phyloP scores from a whole-genome alignment of 2,888 invertebrate species.

The Pegoplata infirma region DNA sequence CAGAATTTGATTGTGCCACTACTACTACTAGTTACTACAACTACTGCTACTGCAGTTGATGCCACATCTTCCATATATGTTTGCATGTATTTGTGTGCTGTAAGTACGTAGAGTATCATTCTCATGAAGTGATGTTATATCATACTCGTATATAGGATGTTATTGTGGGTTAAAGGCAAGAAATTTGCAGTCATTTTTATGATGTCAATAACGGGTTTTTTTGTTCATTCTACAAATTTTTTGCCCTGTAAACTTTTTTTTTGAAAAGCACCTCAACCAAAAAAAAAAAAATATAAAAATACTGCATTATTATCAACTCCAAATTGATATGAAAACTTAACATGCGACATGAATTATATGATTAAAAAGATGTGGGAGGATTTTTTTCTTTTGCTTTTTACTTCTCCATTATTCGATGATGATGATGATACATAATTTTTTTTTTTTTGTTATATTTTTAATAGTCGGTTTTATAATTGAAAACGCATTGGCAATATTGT shows the following conservation, averaged over 20 bases:
- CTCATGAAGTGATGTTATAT: constrained; percentile 51
- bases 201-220: constrained; percentile 55
- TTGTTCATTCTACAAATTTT: constrained; percentile 14
- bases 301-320: constrained; percentile 62
- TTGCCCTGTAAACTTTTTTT: constrained; percentile 8
- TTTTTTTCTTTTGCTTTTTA: constrained; percentile 3
- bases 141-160: constrained; percentile 52
- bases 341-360: constrained; percentile 60
- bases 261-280: constrained; percentile 19
- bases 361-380: constrained; percentile 51
- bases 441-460: background rate
- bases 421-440: constrained; percentile 15
- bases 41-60: constrained; percentile 26
- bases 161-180: constrained; percentile 62
- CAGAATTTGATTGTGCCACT: constrained; percentile 62
- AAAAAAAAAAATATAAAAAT: constrained; percentile 26
- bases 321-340: constrained; percentile 58
- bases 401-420: background rate
- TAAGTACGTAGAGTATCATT: constrained; percentile 22
- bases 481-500: constrained; percentile 33
- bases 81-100: background rate
- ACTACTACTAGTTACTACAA: constrained; percentile 8
- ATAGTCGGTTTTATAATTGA: constrained; percentile 45
- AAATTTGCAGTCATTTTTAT: constrained; percentile 59
- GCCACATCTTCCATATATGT: background rate